Evolutionary conservation across 2,888 invertebrate species (phyloP).

Genomic region (Deroplatys truncata): DNA sequence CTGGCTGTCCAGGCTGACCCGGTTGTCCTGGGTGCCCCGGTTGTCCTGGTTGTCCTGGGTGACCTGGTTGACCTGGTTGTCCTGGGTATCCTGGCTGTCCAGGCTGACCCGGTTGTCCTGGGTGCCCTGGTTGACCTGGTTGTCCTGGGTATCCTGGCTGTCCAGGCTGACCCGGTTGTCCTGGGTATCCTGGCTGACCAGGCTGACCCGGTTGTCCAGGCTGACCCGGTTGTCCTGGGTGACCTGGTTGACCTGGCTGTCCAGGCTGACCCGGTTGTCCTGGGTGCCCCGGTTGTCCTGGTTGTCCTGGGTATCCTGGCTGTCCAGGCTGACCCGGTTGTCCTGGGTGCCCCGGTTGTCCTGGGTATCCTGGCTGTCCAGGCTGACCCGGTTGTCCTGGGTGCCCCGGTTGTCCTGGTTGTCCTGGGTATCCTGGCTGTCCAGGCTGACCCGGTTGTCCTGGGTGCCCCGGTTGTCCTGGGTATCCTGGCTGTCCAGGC

Average conservation of each 20-base stretch:
- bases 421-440: conserved; percentile 37
- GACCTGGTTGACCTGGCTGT: neutral
- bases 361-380: conserved; percentile 14
- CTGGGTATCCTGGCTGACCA: conserved; percentile 23
- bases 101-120: no score
- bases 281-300: neutral
- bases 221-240: neutral
- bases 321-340: conserved; percentile 7
- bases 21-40: no score
- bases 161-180: no score
- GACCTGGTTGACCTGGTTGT: no score
- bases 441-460: conserved; percentile 35
- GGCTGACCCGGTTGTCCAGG: neutral
- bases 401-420: neutral
- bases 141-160: no score
- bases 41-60: no score
- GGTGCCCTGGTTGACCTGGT: no score
- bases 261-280: no score
- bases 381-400: neutral
- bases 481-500: conserved; percentile 18
- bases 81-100: no score
- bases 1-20: no score
- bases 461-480: conserved; percentile 30
- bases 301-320: neutral
- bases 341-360: conserved; percentile 29